A percentile compares a stretch with the other conserved stretches of the same genome.
Evolutionary conservation across 1,140 invertebrate species (phyloP).

Genomic region (Zaprionus taronus): DNA sequence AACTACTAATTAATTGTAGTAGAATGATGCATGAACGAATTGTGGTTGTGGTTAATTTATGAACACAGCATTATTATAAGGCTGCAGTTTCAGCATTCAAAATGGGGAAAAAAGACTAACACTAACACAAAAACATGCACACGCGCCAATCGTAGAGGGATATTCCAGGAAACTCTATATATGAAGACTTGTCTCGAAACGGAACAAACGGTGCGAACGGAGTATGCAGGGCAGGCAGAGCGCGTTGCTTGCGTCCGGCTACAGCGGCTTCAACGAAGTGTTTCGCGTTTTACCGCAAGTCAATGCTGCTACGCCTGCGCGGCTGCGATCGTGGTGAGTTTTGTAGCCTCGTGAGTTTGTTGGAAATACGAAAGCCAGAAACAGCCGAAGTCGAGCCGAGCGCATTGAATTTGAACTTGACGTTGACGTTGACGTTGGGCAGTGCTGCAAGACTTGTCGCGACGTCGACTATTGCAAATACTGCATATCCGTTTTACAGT

Average conservation of each 20-base stretch:
- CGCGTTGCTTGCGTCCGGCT: constrained; percentile 77
- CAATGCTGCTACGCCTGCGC: constrained; percentile 28
- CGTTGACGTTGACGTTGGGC: constrained; percentile 13
- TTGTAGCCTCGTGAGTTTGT: constrained; percentile 10
- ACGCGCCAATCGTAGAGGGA: constrained; percentile 11
- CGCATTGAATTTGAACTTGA: constrained; percentile 60
- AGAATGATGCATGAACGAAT: constrained; percentile 14
- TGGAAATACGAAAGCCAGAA: constrained; percentile 29
- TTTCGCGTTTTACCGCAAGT: constrained; percentile 46
- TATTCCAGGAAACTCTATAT: background rate
- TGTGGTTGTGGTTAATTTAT: constrained; percentile 19
- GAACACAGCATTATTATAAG: constrained; percentile 49
- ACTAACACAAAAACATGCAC: constrained; percentile 26
- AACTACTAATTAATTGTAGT: constrained; percentile 7
- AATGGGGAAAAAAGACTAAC: constrained; percentile 7
- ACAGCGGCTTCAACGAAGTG: constrained; percentile 78
- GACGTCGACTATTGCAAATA: background rate
- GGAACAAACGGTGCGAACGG: background rate
- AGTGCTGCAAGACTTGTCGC: constrained; percentile 10
- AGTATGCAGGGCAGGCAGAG: constrained; percentile 27
- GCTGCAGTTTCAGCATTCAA: constrained; percentile 33
- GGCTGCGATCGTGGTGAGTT: constrained; percentile 52
- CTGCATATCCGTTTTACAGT: constrained; percentile 40
- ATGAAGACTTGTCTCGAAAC: constrained; percentile 4
- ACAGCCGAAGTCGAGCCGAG: constrained; percentile 24